Evolutionary conservation across 2,888 invertebrate species (phyloP).

Genomic region (Fragum fragum): DNA sequence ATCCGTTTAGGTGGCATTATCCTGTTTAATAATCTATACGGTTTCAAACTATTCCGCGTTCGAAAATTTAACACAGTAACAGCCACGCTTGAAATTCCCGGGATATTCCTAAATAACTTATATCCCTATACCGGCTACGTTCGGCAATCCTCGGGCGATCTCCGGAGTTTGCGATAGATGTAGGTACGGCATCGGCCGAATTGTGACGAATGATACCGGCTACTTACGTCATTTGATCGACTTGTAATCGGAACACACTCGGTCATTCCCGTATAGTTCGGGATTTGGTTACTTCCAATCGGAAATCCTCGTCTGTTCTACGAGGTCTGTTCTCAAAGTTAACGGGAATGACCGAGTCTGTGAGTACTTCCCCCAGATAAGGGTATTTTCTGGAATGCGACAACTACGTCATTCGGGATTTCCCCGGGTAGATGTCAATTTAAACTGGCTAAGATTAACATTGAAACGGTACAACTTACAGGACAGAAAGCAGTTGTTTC

Average conservation of each 20-base stretch:
- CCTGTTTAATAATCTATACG: too few species aligned
- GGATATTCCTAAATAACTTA: background rate
- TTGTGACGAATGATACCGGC: background rate
- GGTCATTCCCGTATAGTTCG: background rate
- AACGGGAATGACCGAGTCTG: too few species aligned
- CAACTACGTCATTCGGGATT: too few species aligned
- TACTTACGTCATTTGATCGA: background rate
- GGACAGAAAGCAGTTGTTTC: background rate
- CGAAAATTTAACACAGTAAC: background rate
- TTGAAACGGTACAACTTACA: too few species aligned
- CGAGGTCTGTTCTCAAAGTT: too few species aligned
- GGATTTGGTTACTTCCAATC: background rate
- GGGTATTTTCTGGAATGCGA: too few species aligned
- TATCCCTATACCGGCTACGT: background rate
- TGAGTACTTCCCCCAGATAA: too few species aligned
- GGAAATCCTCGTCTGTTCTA: too few species aligned
- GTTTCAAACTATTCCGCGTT: background rate
- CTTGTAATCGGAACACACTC: background rate
- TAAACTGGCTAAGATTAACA: too few species aligned
- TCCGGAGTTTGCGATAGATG: background rate
- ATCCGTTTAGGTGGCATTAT: conserved; percentile 13
- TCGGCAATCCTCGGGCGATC: background rate
- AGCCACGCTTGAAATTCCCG: background rate
- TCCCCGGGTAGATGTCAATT: too few species aligned
- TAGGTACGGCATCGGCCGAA: background rate